These are phyloP conservation scores for Eulacestoma nigropectus DNA, from an alignment of 2,113 vertebrate genomes.

Conservation along the genomic window DNA sequence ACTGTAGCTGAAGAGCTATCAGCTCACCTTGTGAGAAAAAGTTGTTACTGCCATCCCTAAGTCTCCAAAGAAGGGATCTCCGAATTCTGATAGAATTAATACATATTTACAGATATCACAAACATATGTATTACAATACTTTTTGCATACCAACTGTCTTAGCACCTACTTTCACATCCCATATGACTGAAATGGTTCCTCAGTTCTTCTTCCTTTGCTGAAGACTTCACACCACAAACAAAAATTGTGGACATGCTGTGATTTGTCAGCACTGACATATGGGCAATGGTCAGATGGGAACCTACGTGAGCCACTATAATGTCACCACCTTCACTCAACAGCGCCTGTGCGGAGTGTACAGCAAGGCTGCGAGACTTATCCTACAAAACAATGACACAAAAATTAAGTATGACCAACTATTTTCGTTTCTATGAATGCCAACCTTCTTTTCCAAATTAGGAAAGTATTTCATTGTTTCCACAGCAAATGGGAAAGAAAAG, in stretches of 20 bases:
- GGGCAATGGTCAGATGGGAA: constrained; percentile 81
- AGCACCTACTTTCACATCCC: constrained; percentile 85
- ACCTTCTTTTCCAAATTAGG: neutral
- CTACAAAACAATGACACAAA: constrained; percentile 62
- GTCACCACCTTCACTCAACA: constrained; percentile 75
- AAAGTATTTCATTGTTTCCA: neutral
- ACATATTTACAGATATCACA: neutral
- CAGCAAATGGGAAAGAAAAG: neutral
- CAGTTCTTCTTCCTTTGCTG: constrained; percentile 71
- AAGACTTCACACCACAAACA: constrained; percentile 76
- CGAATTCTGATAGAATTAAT: neutral
- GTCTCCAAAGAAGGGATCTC: neutral
- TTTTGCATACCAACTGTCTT: neutral
- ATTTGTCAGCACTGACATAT: constrained; percentile 74
- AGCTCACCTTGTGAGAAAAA: neutral
- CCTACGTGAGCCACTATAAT: constrained; percentile 79
- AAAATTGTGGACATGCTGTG: constrained; percentile 65
- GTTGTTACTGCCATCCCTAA: neutral
- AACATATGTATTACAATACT: neutral
- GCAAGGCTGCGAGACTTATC: constrained; percentile 88
- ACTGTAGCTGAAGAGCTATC: neutral
- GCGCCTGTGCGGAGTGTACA: constrained; percentile 72
- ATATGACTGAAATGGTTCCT: constrained; percentile 67
- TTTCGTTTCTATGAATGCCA: neutral
- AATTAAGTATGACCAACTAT: neutral